These are phyloP conservation scores for Leucoraja erinaceus DNA, from an alignment of 2,113 vertebrate genomes.

Conservation along the genomic window DNA sequence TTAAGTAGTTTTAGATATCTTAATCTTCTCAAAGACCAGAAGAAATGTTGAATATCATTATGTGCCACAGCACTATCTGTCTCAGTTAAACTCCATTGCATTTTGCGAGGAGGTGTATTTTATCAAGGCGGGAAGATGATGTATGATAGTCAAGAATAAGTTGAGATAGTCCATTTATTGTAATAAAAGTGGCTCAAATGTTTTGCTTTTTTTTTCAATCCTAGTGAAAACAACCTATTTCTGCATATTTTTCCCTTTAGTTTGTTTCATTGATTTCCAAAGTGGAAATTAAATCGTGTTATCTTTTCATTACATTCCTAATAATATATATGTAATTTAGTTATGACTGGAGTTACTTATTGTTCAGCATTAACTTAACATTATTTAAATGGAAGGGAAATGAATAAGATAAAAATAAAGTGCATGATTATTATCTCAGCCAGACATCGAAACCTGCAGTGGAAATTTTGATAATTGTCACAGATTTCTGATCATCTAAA, in stretches of 20 bases:
- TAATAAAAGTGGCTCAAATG: too few relatives aligned
- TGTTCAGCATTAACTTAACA: neutral
- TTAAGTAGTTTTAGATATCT: neutral
- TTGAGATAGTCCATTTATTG: too few relatives aligned
- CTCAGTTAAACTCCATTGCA: neutral
- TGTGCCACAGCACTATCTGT: neutral
- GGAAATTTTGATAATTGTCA: neutral
- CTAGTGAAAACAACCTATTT: neutral
- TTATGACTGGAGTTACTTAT: neutral
- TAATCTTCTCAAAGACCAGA: neutral
- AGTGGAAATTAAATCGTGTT: neutral
- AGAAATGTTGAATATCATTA: neutral
- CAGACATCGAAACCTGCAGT: neutral
- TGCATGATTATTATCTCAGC: neutral
- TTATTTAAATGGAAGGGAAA: neutral
- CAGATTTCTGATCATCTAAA: neutral
- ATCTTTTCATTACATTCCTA: neutral
- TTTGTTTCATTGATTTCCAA: neutral
- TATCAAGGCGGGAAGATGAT: neutral
- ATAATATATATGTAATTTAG: neutral
- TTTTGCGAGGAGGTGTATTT: neutral
- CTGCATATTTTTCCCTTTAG: neutral
- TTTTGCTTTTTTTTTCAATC: too few relatives aligned
- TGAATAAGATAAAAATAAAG: neutral
- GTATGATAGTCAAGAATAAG: neutral